A percentile compares a stretch with the other conserved stretches of the same genome.
Conservation (phyloP, 2,888 invertebrate genomes). For the Drosophila picticornis region DNA sequence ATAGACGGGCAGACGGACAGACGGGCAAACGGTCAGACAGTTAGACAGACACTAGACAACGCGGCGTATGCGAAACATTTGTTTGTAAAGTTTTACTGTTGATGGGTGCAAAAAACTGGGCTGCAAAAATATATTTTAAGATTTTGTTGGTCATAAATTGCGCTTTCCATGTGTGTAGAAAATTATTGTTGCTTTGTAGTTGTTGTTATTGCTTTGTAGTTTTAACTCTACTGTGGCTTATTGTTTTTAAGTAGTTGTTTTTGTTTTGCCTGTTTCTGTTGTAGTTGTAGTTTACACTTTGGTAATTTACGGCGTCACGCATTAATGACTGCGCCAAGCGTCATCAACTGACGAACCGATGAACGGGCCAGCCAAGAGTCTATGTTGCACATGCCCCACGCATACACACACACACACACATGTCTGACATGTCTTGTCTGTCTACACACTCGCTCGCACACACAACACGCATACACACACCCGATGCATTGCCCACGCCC, state of each 20-base stretch:
- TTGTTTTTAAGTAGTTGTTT: conserved; percentile 48
- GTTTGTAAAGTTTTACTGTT: conserved; percentile 26
- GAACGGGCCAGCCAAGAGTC: conserved; percentile 27
- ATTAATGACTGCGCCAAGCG: conserved; percentile 72
- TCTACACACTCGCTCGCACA: conserved; percentile 31
- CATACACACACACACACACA: conserved; percentile 4
- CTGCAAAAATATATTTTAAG: conserved; percentile 42
- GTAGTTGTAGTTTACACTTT: conserved; percentile 61
- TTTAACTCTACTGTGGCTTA: conserved; percentile 44
- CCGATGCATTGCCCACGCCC: conserved; percentile 60
- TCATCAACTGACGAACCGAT: conserved; percentile 55
- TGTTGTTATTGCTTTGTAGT: conserved; percentile 15
- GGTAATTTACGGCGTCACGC: conserved; percentile 76
- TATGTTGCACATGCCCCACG: conserved; percentile 46
- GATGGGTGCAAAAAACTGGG: conserved; percentile 43
- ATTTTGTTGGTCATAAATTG: conserved; percentile 67
- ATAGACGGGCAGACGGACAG: not conserved
- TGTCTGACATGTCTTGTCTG: conserved; percentile 11
- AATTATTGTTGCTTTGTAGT: conserved; percentile 27
- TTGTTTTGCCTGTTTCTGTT: conserved; percentile 29
- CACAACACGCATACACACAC: conserved; percentile 25
- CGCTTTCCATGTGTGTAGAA: conserved; percentile 58
- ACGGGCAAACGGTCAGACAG: not conserved
- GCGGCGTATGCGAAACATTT: conserved; percentile 67
- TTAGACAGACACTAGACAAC: conserved; percentile 38